Base-by-base conservation (phyloP, 1,140 invertebrate genomes). In the Vollenhovia emeryi region DNA sequence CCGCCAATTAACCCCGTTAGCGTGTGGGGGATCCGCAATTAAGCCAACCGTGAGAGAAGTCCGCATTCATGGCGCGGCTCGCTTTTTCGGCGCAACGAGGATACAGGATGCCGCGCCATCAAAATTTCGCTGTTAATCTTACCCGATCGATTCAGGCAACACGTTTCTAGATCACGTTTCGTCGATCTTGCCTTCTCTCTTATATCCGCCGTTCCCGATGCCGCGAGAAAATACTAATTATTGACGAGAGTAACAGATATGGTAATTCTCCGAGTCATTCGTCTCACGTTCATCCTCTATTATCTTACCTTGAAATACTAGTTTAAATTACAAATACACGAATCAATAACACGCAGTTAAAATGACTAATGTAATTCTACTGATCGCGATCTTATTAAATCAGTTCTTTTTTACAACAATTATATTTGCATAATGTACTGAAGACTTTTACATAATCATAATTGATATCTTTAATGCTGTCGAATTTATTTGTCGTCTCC, bases 1-100 rank as follows among this genome's bases (percentile, higher is more conserved):
- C 83, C 84, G 43, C 78, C 87, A 86, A 89, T 89, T 89, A 89
- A 89, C 84, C 84, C 78, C 57, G 66, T 88, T 86, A 86, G 80
- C 86, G 76, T 84, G 27, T 74, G 59, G 75, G 50, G 60, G 57
- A 50, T 68, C 84, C 75, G 78, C 78, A 88, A 89, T 89, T 88
- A 88, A 88, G 84, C 6, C 50, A 40, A 45, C 45, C 88, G 84
- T 86, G 84, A 89, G 87, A 89, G 88, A 86, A 88, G 30, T 73
- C 48, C 13, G 59, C n/a, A 48, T 36, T 36, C 79, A 33, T 48
- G 45, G 33, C 2, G 36, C 27, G 55, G 45, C 48, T 40, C 48
- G n/a, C 30, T 76, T 76, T 60, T 84, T 84, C 80, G 57, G 36
- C 36, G 79, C 52, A 36, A 45, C 50, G 66, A 59, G 60, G 21